Base-by-base conservation (phyloP, 1,140 invertebrate genomes). In the Chrysopa pallens region DNA sequence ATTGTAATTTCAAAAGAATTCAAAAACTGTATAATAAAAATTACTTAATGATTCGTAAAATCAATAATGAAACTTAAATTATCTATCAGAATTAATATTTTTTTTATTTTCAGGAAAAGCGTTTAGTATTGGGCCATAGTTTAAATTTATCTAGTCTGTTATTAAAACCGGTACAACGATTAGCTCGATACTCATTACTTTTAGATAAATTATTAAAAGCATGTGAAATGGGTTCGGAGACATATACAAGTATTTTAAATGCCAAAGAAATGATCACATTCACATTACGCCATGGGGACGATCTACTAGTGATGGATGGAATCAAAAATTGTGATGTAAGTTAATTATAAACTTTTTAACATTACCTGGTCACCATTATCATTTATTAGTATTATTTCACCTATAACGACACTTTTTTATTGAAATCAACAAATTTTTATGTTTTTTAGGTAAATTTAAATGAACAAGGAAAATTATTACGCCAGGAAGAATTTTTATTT, bases 141-240 rank as follows among this genome's bases (percentile, higher is more conserved):
- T 42, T 57, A 12, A 48, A 50, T 36, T 45, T 57, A 12, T 47
- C 52, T 13, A 50, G 52, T 11, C 51, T 53, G 35, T 40, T 57
- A 23, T 40, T 57, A 6, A 56, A 51, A n/a, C 55, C 55, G 13
- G 38, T 57, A 29, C 55, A 57, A 47, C 40, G 55, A 31, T 31
- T 56, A 15, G 55, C 49, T 23, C 54, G 51, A 39, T 57, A 57
- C 41, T 52, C 48, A 35, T 41, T 56, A 23, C 46, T 57, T 5
- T 36, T 57, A 23, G 49, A 55, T 42, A 50, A 54, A 27, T 48
- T 57, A 12, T 42, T 49, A 14, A 55, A 56, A 29, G 46, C 50
- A 37, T 37, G 52, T 36, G 27, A 40, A 5, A 54, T 52, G 44
- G 38, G 49, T 13, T 13, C 45, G 8, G 15, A 45, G 35, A n/a